Base-by-base conservation (phyloP, 2,113 vertebrate species). In the Lipophrys pholis region DNA sequence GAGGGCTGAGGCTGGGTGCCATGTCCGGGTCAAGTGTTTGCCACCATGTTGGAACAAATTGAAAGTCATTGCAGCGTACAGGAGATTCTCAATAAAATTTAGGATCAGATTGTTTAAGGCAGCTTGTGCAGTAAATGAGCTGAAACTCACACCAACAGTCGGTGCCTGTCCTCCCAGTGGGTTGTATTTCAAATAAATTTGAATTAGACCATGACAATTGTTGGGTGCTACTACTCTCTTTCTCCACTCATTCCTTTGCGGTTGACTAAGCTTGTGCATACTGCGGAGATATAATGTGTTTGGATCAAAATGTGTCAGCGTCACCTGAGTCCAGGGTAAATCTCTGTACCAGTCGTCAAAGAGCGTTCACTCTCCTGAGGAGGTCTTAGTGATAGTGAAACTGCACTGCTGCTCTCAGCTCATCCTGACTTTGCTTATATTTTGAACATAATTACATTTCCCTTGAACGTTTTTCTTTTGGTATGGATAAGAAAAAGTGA, bases 141-240 rank as follows among this genome's bases (percentile, higher is more conserved):
- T 70, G 55, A 56, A 73, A 70, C 75, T 71, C 73, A 78, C 39
- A 60, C 16, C 17, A 8, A 50, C 42, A 11, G 9, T 58, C 9
- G 11, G 48, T 51, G 17, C 42, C 15, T 15, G 42, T 36, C 50
- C 69, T 73, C 72, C 15, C 12, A 35, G 40, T 50, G 53, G 52
- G 15, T 30, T 9, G 66, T 77, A 65, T 69, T 80, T 83, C 64
- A 77, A 72, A 62, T 62, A 78, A 50, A 71, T 73, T n/a, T n/a
- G n/a, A n/a, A n/a, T n/a, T n/a, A n/a, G n/a, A n/a, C n/a, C n/a
- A n/a, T n/a, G n/a, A n/a, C n/a, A n/a, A n/a, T n/a, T n/a, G n/a
- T n/a, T n/a, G n/a, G n/a, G n/a, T n/a, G n/a, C n/a, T n/a, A n/a
- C n/a, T n/a, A n/a, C n/a, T n/a, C n/a, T n/a, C n/a, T n/a, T n/a